phyloP scores from a whole-genome alignment of 2,888 invertebrate genomes.

The Rosalia funebris region DNA sequence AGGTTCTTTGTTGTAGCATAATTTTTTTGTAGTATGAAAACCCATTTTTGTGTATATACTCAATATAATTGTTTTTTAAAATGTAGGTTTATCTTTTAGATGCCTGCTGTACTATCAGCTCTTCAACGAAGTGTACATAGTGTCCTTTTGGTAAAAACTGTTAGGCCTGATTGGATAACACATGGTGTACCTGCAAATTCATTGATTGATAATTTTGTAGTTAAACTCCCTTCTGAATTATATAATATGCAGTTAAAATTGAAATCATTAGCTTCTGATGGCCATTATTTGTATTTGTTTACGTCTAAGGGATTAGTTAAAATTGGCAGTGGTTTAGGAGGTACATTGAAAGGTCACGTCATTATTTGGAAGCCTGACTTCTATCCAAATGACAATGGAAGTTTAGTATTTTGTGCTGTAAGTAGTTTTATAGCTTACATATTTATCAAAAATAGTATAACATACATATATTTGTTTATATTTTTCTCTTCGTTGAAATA shows the following conservation, averaged over 20 bases:
- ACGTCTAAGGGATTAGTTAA: conserved; percentile 87
- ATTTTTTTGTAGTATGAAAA: no score
- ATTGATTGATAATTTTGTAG: conserved; percentile 75
- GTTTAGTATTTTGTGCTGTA: conserved; percentile 88
- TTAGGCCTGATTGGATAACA: conserved; percentile 88
- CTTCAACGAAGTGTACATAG: conserved; percentile 91
- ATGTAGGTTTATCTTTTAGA: conserved; percentile 63
- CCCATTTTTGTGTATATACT: no score
- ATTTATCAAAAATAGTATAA: no score
- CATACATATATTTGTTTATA: no score
- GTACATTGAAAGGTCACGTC: conserved; percentile 90
- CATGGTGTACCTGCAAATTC: conserved; percentile 86
- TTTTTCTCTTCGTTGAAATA: not conserved
- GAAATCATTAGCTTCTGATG: conserved; percentile 86
- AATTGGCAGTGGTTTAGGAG: conserved; percentile 94
- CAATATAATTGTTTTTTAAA: no score
- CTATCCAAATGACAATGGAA: conserved; percentile 81
- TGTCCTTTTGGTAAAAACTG: conserved; percentile 84
- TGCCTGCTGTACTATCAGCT: conserved; percentile 85
- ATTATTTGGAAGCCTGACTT: conserved; percentile 87
- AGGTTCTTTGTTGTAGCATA: no score
- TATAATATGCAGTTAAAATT: conserved; percentile 64
- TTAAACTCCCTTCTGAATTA: conserved; percentile 66
- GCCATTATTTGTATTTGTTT: conserved; percentile 88
- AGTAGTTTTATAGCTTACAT: no score